Evolutionary conservation across 2,113 vertebrate genomes (phyloP).

Genomic region (Oxyura jamaicensis): DNA sequence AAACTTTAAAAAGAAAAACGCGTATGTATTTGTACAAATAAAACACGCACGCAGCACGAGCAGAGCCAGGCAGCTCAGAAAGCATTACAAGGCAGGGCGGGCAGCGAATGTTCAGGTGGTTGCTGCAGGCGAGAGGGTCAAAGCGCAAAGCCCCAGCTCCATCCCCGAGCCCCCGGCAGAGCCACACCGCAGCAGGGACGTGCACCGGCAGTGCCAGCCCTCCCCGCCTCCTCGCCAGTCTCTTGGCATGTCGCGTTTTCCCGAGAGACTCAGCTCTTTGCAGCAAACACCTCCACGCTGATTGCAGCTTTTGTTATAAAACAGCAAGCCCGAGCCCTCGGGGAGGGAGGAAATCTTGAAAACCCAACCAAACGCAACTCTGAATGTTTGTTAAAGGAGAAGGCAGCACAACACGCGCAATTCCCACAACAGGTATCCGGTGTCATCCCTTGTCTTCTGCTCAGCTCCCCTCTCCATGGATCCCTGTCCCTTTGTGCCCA

Average conservation of each 20-base stretch:
- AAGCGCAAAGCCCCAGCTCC: rapidly evolving
- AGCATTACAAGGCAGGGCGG: neutral
- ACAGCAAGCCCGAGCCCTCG: rapidly evolving
- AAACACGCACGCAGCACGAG: neutral
- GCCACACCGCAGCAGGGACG: neutral
- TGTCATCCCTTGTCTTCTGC: neutral
- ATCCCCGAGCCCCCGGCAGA: neutral
- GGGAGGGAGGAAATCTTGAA: neutral
- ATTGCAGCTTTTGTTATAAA: neutral
- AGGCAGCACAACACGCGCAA: neutral
- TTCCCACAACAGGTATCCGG: neutral
- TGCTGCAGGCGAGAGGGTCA: neutral
- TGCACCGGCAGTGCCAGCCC: rapidly evolving
- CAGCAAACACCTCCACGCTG: rapidly evolving
- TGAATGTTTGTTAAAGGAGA: neutral
- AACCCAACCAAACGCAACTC: rapidly evolving
- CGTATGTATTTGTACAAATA: neutral
- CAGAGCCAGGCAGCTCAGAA: neutral
- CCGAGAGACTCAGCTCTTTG: neutral
- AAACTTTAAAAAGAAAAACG: neutral
- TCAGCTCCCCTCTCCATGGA: neutral
- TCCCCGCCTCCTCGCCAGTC: neutral
- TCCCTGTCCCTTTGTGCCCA: neutral
- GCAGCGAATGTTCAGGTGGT: neutral
- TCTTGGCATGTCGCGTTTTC: no score